Conservation (phyloP, 2,113 vertebrate genomes). For the Ciconia stormi region DNA sequence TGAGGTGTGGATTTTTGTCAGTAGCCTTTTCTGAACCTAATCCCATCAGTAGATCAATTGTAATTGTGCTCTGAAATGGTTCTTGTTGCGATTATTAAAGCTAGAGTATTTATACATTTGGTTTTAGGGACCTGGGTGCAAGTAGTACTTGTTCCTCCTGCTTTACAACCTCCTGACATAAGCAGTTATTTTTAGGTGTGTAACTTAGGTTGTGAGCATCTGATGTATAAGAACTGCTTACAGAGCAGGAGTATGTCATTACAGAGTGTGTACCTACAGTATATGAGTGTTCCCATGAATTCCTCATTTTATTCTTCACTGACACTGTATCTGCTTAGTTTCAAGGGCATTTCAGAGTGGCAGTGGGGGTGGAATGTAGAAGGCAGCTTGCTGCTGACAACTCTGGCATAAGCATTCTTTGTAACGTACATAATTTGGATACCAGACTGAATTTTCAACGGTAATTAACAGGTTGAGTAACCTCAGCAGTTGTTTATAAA, state of each 20-base stretch:
- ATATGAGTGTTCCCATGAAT: conserved; percentile 21
- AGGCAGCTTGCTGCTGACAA: conserved; percentile 48
- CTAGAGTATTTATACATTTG: background rate
- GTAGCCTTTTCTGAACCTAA: conserved; percentile 54
- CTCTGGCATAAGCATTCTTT: conserved; percentile 32
- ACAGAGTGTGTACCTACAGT: background rate
- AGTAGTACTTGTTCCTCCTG: conserved; percentile 11
- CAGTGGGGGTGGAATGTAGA: background rate
- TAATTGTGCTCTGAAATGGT: background rate
- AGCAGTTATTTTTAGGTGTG: conserved; percentile 45
- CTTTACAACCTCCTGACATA: conserved; percentile 39
- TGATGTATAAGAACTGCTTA: conserved; percentile 48
- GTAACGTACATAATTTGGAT: conserved; percentile 38
- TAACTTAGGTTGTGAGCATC: background rate
- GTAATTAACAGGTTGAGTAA: conserved; percentile 58
- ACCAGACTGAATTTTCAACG: conserved; percentile 19
- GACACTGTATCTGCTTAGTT: conserved; percentile 8
- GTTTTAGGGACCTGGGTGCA: background rate
- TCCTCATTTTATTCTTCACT: conserved; percentile 50
- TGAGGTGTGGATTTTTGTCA: conserved; percentile 45
- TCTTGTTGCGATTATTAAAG: background rate
- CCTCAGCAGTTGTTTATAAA: conserved; percentile 57
- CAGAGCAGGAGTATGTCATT: conserved; percentile 24
- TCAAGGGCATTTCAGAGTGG: conserved; percentile 53
- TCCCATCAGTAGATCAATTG: conserved; percentile 42